A percentile compares a stretch with the other conserved stretches of the same genome.
Conservation (phyloP, 2,888 invertebrate species). For the Melangyna quadrimaculata region DNA sequence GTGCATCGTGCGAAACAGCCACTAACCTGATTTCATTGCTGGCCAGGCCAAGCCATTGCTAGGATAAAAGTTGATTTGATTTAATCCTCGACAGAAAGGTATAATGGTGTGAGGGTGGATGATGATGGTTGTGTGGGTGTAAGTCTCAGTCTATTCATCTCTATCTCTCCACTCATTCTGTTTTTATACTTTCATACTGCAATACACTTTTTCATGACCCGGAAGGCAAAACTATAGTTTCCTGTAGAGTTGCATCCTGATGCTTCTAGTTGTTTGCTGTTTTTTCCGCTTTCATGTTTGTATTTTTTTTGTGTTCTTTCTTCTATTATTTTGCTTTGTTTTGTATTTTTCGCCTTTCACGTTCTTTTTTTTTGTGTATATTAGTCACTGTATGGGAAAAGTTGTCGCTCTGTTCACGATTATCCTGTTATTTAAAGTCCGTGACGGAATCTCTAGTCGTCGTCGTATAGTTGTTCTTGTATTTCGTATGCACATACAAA, state of each 20-base stretch:
- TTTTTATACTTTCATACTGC: conserved; percentile 5
- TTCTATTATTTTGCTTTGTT: background rate
- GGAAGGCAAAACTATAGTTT: conserved; percentile 62
- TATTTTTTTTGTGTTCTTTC: background rate
- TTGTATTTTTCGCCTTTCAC: conserved; percentile 9
- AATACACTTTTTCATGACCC: conserved; percentile 27
- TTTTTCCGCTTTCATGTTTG: conserved; percentile 30
- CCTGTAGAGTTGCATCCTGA: conserved; percentile 61
- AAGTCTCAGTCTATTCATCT: background rate
- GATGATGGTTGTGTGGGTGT: background rate
- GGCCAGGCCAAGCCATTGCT: conserved; percentile 53
- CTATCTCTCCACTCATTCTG: background rate
- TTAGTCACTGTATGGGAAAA: conserved; percentile 47
- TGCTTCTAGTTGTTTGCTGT: conserved; percentile 61
- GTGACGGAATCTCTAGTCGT: conserved; percentile 60
- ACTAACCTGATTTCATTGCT: conserved; percentile 66
- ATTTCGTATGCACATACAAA: conserved; percentile 52
- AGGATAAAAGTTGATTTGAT: conserved; percentile 68
- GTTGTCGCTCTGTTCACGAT: conserved; percentile 69
- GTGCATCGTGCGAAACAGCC: conserved; percentile 64
- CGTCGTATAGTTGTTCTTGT: background rate
- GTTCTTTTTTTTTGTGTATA: conserved; percentile 28
- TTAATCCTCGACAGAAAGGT: conserved; percentile 64
- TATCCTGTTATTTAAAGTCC: conserved; percentile 71
- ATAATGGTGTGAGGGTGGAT: background rate